phyloP scores from a whole-genome alignment of 2,113 vertebrate genomes.

The Eptesicus fuscus region DNA sequence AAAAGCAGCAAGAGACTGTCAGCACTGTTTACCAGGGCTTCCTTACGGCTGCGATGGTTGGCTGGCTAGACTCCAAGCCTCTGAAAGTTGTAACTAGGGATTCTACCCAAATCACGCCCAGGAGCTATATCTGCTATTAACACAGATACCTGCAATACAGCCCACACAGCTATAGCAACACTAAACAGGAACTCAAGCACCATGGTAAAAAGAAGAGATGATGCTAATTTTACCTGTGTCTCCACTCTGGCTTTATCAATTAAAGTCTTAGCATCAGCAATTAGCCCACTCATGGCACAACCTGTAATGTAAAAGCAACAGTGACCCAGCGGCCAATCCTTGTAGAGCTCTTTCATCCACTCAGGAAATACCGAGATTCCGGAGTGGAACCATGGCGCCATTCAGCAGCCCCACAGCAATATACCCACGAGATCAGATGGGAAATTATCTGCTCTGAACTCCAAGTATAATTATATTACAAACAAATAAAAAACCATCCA shows the following conservation, averaged over 20 bases:
- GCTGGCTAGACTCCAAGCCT: background rate
- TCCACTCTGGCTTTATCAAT: slow-evolving; percentile 99
- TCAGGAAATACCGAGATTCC: slow-evolving; percentile 45
- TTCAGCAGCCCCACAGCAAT: background rate
- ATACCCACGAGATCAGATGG: background rate
- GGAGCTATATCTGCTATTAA: background rate
- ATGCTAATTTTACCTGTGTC: slow-evolving; percentile 89
- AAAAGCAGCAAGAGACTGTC: background rate
- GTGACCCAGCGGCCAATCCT: slow-evolving; percentile 36
- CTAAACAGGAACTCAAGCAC: background rate
- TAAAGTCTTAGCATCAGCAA: slow-evolving; percentile 98
- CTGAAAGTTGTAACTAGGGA: background rate
- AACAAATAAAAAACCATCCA: slow-evolving; percentile 3
- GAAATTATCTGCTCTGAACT: slow-evolving; percentile 6
- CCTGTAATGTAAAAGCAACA: slow-evolving; percentile 80
- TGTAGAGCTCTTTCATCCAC: slow-evolving; percentile 5
- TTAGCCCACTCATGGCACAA: slow-evolving; percentile 98
- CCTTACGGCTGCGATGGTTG: background rate
- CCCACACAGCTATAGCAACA: background rate
- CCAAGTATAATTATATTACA: slow-evolving; percentile 1
- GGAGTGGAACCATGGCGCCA: background rate
- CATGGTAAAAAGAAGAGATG: slow-evolving; percentile 13
- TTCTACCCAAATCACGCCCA: slow-evolving; percentile 11
- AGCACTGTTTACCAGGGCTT: background rate
- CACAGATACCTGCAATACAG: background rate